phyloP scores from a whole-genome alignment of 2,113 vertebrate genomes.

The Rynchops niger region DNA sequence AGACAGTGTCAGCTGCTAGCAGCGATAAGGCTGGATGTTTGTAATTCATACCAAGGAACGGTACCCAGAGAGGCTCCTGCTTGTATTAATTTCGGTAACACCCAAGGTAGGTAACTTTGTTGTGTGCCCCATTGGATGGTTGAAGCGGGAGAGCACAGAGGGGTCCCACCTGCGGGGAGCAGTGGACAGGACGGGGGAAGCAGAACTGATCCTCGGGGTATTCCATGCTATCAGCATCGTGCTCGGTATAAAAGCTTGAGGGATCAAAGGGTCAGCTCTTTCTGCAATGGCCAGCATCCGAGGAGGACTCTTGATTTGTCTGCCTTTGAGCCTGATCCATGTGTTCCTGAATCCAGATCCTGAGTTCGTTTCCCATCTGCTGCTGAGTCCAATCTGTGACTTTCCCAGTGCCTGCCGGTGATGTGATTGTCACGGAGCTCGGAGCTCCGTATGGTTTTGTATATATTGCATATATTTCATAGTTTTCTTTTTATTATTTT shows the following conservation, averaged over 20 bases:
- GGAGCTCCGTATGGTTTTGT: neutral
- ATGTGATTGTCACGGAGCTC: neutral
- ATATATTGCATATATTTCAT: neutral
- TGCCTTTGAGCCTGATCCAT: neutral
- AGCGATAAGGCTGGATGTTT: neutral
- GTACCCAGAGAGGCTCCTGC: neutral
- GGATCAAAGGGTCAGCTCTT: neutral
- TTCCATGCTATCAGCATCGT: neutral
- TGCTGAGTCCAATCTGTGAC: neutral
- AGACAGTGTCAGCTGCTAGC: neutral
- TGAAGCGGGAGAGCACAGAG: neutral
- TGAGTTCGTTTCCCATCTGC: neutral
- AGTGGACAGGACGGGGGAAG: neutral
- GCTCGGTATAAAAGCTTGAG: neutral
- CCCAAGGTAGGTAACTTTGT: neutral
- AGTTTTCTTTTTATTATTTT: neutral
- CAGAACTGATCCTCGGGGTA: neutral
- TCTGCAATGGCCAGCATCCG: neutral
- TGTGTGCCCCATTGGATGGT: neutral
- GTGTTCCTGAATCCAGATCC: neutral
- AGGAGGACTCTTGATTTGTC: neutral
- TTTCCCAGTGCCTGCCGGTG: neutral
- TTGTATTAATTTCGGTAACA: neutral
- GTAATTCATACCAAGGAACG: neutral
- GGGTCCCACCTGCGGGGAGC: neutral